Conservation (phyloP, 2,113 vertebrate species). For the Python bivittatus region DNA sequence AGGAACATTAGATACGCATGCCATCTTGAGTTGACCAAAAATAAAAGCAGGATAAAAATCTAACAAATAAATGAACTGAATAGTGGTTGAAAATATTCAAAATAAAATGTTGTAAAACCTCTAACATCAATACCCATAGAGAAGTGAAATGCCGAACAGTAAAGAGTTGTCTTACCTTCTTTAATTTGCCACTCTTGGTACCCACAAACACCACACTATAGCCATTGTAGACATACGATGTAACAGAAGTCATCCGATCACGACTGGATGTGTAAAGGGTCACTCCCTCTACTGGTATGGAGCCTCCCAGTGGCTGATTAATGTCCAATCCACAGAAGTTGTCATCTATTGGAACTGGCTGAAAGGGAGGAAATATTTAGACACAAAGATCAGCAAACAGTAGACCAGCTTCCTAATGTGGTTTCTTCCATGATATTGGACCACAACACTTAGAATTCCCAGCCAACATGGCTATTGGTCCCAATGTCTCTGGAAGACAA, state of each 20-base stretch:
- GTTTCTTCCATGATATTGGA: no score
- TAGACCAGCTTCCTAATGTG: no score
- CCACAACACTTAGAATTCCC: no score
- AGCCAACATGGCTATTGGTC: no score
- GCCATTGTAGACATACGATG: slow-evolving; percentile 95
- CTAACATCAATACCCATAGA: fast-evolving
- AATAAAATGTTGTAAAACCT: fast-evolving
- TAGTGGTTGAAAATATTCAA: fast-evolving
- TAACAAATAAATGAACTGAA: background rate
- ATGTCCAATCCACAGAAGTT: slow-evolving; percentile 98
- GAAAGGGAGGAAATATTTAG: slow-evolving; percentile 48
- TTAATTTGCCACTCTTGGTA: slow-evolving; percentile 92
- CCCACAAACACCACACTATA: slow-evolving; percentile 96
- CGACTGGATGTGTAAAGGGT: slow-evolving; percentile 88
- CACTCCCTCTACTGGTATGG: slow-evolving; percentile 88
- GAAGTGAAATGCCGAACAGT: background rate
- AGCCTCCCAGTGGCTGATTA: slow-evolving; percentile 97
- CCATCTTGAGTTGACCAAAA: background rate
- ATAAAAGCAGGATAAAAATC: background rate
- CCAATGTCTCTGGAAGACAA: no score
- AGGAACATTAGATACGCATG: background rate
- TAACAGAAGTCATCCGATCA: slow-evolving; percentile 94
- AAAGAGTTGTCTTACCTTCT: slow-evolving; percentile 82
- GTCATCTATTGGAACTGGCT: slow-evolving; percentile 98
- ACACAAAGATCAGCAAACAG: no score